Evolutionary conservation across 2,888 invertebrate species (phyloP), one percentile per base, ranked within the genome.

Genomic region (Luperina testacea): DNA sequence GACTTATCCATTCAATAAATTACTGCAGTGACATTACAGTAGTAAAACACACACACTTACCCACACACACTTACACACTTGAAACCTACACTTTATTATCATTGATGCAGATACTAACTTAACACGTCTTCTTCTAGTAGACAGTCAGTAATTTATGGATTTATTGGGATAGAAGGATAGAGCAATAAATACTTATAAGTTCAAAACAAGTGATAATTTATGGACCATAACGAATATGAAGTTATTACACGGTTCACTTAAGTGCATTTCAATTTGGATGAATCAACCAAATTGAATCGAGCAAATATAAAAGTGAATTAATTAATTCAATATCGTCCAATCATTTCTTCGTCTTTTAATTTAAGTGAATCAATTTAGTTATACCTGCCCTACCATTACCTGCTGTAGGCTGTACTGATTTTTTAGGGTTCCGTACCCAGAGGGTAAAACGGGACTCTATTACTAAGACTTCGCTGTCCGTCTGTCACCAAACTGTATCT

Each of bases 51-150:
- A 38, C 38, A 38, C 38, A 38, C 38, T 38, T 38, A 38, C 38
- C 6, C 6, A 38, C 38, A 38, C 6, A 38, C 38, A 38, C 38
- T 6, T 38, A 38, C 38, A 38, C 6, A 38, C 38, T 38, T 38
- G 38, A 67, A 63, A 67, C 45, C 9, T 9, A 9, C 32, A 70
- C 15, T 59, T 48, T 24, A 77, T 13, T 70, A 70, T 65, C 51
- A 77, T n/a, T 32, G 42, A 79, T 32, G 7, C 42, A 63, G 83
- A 83, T 83, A 77, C 32, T 75, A 76, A 48, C 48, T 42, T 75
- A 51, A 64, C 24, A 64, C 42, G 63, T 32, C 15, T 59, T 68
- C 24, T 27, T n/a, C n/a, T n/a, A n/a, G n/a, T n/a, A 7, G 15
- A 6, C 6, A n/a, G 48, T 51, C n/a, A 48, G 48, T 51, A 17